Evolutionary conservation across 2,113 vertebrate species (phyloP), one percentile per base, ranked within the genome.

Genomic region (Elaphurus davidianus): DNA sequence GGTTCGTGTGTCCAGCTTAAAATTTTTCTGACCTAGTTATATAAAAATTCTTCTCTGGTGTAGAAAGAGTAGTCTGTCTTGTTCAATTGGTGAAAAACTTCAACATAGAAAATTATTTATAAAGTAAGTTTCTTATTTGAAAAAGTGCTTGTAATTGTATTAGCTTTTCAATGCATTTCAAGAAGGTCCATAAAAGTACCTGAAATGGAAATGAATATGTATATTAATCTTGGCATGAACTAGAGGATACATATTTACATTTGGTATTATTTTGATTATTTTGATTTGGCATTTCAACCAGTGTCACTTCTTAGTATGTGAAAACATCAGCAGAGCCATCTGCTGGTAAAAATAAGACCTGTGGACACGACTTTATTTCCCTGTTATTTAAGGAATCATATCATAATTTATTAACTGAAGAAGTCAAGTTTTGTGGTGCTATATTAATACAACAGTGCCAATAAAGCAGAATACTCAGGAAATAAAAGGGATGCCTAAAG

Each of bases 211-310:
- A 79, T 74, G 4, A 82, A 28, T 82, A 94, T 50, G 7, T 86
- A 86, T 88, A 71, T 50, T 86, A 82, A 92, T n/a, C 33, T 90
- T 94, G 79, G 40, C 79, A 59, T 36, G 28, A 85, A 85, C 23
- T 82, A 52, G 5, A 90, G 19, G 57, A 92, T 74, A 19, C 33
- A 43, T 89, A 90, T 81, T 91, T 89, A 91, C 21, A 89, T 45
- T 94, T 96, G 5, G 12, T 55, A 36, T 64, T 78, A 59, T 94
- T 94, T 94, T 89, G 33, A 92, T 43, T 76, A 59, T 94, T 94
- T 92, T 86, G 62, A 92, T 36, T 64, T 90, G 6, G 1, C 23
- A 83, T 83, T 76, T 90, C 84, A 94, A 86, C 13, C 4, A 64
- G 17, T 17, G 15, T 88, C 60, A 94, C 60, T 90, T 10, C 52